Conservation (phyloP, 2,888 invertebrate species). For the Aleiodes testaceus region DNA sequence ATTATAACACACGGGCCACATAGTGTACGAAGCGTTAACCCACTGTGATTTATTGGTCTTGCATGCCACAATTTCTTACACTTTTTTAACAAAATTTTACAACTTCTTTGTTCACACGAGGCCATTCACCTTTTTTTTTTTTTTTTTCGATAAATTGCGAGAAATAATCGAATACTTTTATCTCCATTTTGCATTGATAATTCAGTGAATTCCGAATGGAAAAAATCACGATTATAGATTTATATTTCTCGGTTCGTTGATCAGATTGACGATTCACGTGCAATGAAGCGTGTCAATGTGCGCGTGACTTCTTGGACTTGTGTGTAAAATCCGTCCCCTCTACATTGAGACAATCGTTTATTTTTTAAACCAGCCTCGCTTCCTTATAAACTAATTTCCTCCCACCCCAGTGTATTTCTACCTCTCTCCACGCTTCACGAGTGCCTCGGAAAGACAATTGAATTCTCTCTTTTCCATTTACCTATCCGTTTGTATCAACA, state of each 20-base stretch:
- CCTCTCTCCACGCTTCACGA: slow-evolving; percentile 48
- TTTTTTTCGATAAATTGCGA: no score
- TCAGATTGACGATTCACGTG: slow-evolving; percentile 49
- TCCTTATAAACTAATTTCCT: slow-evolving; percentile 72
- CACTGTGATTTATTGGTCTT: slow-evolving; percentile 61
- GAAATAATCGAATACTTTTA: no score
- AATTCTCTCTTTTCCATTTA: slow-evolving; percentile 46
- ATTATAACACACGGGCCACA: slow-evolving; percentile 55
- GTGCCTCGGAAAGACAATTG: slow-evolving; percentile 61
- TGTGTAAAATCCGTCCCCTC: slow-evolving; percentile 39
- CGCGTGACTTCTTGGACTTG: slow-evolving; percentile 46
- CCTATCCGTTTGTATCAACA: slow-evolving; percentile 74
- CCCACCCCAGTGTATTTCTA: slow-evolving; percentile 54
- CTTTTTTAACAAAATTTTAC: slow-evolving; percentile 23
- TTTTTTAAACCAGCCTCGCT: slow-evolving; percentile 62
- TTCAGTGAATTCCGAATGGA: neutral
- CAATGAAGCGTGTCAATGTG: slow-evolving; percentile 51
- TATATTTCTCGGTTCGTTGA: slow-evolving; percentile 54
- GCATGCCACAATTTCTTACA: slow-evolving; percentile 44
- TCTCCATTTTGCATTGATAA: no score
- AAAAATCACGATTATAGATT: slow-evolving; percentile 45
- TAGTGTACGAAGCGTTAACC: slow-evolving; percentile 51
- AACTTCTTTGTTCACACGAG: slow-evolving; percentile 15
- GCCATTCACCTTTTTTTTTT: slow-evolving; percentile 12
- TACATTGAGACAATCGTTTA: slow-evolving; percentile 38